Evolutionary conservation across 2,113 vertebrate genomes (phyloP), one percentile per base, ranked within the genome.

Genomic region (Oxyura jamaicensis): DNA sequence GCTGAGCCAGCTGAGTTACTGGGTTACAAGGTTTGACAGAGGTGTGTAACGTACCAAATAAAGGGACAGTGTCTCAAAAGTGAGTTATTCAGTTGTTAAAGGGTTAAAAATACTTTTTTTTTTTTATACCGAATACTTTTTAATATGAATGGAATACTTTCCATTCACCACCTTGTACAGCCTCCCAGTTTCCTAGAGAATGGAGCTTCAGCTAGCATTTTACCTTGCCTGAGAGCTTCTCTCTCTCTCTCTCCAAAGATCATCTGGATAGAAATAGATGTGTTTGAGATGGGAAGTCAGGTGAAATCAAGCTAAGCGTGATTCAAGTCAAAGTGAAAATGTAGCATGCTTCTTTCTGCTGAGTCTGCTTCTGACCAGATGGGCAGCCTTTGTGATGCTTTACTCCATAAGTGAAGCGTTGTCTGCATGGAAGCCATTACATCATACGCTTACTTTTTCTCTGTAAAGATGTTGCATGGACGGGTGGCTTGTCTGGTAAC

Each of bases 401-500:
- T 59, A 44, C 46, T 22, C 20, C 3, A 1, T 15, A 15, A 56
- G 52, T 13, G 23, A 56, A 35, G 81, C 53, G 4, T 28, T 10
- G 59, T 3, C 35, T 23, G 29, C 8, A 46, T 9, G 44, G 16
- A 36, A 29, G 6, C 5, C 42, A 48, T 39, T 35, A 17, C 13
- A 22, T 41, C 55, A 1, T 2, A 19, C 17, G 31, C 50, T 21
- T 33, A 79, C 88, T 75, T 65, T 63, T 69, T 52, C 62, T 42
- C n/a, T 82, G 65, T 22, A 31, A n/a, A 75, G 79, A 85, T 86
- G 7, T 8, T 95, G 94, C 95, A 94, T 84, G 94, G 65, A 5
- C 29, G 63, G 76, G 80, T 18, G 25, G 83, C 75, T 80, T 42
- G 23, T 19, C 50, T 78, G 93, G 96, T 96, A 95, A 91, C 95